Conservation (phyloP, 2,797 vertebrate genomes). For the Propithecus deckenii region DNA sequence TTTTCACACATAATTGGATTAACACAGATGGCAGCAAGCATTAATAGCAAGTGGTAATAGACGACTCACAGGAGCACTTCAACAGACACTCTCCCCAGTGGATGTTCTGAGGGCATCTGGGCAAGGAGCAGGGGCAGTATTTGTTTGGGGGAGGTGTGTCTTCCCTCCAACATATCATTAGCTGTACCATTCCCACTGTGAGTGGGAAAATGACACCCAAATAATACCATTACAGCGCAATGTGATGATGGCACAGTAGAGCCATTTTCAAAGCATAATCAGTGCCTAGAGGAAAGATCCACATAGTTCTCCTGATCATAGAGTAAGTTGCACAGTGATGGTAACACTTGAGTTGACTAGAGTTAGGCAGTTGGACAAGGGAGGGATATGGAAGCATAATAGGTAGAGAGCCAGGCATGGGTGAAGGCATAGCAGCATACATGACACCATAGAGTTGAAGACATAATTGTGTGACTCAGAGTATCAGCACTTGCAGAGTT, state of each 20-base stretch:
- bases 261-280: slow-evolving; percentile 5
- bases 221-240: background rate
- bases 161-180: slow-evolving; percentile 6
- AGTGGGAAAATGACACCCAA: slow-evolving; percentile 18
- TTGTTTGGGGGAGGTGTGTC: background rate
- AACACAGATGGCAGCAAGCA: slow-evolving; percentile 23
- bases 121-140: background rate
- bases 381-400: background rate
- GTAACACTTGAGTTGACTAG: background rate
- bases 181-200: background rate
- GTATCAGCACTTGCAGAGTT: slow-evolving; percentile 31
- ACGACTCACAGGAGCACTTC: background rate
- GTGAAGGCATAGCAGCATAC: background rate
- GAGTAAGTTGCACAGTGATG: background rate
- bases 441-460: slow-evolving; percentile 13
- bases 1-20: background rate
- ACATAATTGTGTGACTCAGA: slow-evolving; percentile 43
- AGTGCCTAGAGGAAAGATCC: background rate
- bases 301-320: background rate
- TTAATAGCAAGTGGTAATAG: slow-evolving; percentile 31
- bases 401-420: background rate
- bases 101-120: background rate
- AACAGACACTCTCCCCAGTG: background rate
- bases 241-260: background rate
- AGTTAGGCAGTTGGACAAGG: background rate